These are phyloP conservation scores for Pseudonaja textilis DNA, from an alignment of 2,113 vertebrate genomes.

Conservation along the genomic window DNA sequence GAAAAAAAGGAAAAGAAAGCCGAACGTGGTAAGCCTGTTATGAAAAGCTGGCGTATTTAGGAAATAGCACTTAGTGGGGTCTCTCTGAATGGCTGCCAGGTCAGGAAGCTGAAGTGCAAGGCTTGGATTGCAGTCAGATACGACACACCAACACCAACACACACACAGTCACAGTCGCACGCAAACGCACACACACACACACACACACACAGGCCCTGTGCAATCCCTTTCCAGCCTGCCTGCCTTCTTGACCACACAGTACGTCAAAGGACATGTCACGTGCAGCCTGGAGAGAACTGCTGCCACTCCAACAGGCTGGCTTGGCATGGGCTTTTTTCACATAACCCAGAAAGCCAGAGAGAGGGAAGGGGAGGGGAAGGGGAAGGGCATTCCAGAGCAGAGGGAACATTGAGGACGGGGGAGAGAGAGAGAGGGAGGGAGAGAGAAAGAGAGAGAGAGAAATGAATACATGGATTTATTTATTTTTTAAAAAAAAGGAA, in stretches of 20 bases:
- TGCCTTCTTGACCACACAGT: conserved; percentile 82
- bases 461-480: conserved; percentile 78
- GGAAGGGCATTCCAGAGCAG: conserved; percentile 72
- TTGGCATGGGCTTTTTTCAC: conserved; percentile 85
- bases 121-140: conserved; percentile 82
- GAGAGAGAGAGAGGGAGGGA: conserved; percentile 63
- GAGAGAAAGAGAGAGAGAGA: conserved; percentile 69
- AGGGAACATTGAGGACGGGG: conserved; percentile 65
- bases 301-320: conserved; percentile 66
- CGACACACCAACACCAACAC: not conserved
- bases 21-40: conserved; percentile 87
- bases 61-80: conserved; percentile 91
- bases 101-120: conserved; percentile 91
- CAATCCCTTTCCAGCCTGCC: conserved; percentile 22
- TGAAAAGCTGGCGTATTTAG: conserved; percentile 89
- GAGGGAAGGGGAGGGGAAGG: conserved; percentile 70
- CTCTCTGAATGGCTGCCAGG: conserved; percentile 89
- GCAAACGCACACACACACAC: too few relatives aligned
- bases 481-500: conserved; percentile 44
- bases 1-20: conserved; percentile 68
- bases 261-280: conserved; percentile 73
- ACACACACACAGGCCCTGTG: too few relatives aligned
- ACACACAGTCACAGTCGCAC: not conserved
- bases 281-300: conserved; percentile 63
- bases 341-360: conserved; percentile 87